Evolutionary conservation across 2,113 vertebrate species (phyloP).

Genomic region (Nibea albiflora): DNA sequence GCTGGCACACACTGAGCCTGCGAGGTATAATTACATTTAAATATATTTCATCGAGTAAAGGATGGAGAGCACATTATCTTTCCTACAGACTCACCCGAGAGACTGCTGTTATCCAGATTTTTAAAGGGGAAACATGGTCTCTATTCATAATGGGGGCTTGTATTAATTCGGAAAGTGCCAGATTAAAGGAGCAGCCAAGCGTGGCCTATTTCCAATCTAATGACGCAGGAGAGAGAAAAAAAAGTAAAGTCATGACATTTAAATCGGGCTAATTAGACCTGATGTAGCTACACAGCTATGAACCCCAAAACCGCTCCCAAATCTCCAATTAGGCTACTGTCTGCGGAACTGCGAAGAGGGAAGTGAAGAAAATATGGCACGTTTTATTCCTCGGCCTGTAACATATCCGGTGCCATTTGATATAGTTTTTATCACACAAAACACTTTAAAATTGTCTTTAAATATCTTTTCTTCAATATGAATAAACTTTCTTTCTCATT

Average conservation of each 20-base stretch:
- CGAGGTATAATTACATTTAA: constrained; percentile 2
- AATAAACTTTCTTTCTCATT: background rate
- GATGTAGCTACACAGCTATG: background rate
- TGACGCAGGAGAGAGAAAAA: background rate
- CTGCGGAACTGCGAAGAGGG: background rate
- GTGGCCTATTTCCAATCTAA: constrained; percentile 4
- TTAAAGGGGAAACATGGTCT: background rate
- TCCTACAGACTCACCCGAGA: background rate
- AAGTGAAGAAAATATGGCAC: background rate
- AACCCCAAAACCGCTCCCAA: background rate
- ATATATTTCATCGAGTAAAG: background rate
- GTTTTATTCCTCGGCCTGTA: background rate
- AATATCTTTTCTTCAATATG: background rate
- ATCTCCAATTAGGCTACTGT: constrained; percentile 20
- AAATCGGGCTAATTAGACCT: background rate
- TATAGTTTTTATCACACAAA: background rate
- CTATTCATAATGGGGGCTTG: background rate
- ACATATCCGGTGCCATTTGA: background rate
- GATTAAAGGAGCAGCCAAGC: background rate
- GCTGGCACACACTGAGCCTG: background rate
- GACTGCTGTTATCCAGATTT: background rate
- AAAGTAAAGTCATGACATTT: background rate
- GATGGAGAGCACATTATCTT: background rate
- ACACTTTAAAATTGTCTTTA: background rate
- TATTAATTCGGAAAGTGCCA: constrained; percentile 24